Percentiles rank a stretch among this genome's conserved stretches.
Evolutionary conservation across 2,113 vertebrate genomes (phyloP).

Genomic region (Lepus americanus): DNA sequence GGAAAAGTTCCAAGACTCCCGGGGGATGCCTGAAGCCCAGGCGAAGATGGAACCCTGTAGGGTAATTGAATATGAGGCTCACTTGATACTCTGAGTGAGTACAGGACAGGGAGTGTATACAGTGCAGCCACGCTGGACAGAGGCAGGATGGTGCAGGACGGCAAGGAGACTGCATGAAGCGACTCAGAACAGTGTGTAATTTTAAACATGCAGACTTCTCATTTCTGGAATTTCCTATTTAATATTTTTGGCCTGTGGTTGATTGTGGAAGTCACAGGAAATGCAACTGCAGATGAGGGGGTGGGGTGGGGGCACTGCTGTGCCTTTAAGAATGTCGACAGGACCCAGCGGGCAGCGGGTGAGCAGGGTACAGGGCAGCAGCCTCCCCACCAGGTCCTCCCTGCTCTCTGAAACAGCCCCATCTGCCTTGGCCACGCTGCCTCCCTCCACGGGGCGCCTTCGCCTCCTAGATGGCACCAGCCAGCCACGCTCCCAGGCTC

Average conservation of each 20-base stretch:
- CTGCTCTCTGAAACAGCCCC: not conserved
- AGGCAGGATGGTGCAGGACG: not conserved
- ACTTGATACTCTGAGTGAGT: not conserved
- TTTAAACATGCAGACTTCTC: not conserved
- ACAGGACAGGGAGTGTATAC: not conserved
- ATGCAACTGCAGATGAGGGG: not conserved
- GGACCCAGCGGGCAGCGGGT: not conserved
- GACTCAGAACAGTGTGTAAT: not conserved
- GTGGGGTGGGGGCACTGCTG: not conserved
- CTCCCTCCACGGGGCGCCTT: not conserved
- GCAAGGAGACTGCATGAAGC: not conserved
- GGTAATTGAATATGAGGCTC: not conserved
- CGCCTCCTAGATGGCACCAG: not conserved
- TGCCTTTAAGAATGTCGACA: not conserved
- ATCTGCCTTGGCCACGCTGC: not conserved
- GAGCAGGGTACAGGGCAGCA: not conserved
- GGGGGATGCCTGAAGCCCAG: not conserved
- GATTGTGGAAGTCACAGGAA: not conserved
- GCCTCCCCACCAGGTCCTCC: not conserved
- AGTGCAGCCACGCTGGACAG: not conserved
- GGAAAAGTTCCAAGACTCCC: not conserved
- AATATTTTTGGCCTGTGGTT: not conserved
- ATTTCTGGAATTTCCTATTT: not conserved
- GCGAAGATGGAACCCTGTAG: not conserved
- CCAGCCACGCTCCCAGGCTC: not conserved